These are phyloP conservation scores for Ectropis grisescens DNA, from an alignment of 1,140 invertebrate genomes.

Conservation along the genomic window DNA sequence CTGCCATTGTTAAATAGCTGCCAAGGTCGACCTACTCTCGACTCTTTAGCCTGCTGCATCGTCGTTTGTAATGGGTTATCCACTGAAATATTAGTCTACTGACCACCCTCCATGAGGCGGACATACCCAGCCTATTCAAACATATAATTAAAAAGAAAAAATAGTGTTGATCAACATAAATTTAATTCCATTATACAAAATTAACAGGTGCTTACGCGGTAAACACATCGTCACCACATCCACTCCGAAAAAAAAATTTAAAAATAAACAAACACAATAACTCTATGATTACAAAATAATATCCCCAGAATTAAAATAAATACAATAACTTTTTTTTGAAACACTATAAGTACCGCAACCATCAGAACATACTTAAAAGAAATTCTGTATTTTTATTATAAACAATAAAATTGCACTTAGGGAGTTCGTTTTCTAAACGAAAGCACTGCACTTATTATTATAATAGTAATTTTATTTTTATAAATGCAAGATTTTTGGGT, in stretches of 20 bases:
- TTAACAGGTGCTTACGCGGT: slow-evolving; percentile 43
- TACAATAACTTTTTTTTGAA: slow-evolving; percentile 9
- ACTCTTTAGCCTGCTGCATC: no score
- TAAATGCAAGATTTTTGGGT: slow-evolving; percentile 63
- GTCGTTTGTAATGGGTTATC: no score
- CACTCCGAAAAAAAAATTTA: slow-evolving; percentile 20
- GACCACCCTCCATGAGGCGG: no score
- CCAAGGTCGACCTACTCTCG: no score
- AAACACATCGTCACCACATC: slow-evolving; percentile 26
- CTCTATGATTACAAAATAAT: slow-evolving; percentile 22
- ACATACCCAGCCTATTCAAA: no score
- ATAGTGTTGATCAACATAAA: slow-evolving; percentile 32
- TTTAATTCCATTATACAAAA: slow-evolving; percentile 60
- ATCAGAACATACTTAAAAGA: not conserved
- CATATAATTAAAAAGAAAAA: no score
- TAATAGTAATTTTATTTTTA: slow-evolving; percentile 32
- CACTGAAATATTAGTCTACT: no score
- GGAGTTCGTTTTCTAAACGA: slow-evolving; percentile 29
- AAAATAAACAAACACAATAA: slow-evolving; percentile 14
- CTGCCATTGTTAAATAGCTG: no score
- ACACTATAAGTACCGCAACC: slow-evolving; percentile 3
- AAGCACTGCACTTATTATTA: slow-evolving; percentile 22
- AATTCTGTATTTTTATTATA: slow-evolving; percentile 7
- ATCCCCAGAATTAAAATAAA: slow-evolving; percentile 15
- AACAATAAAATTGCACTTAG: slow-evolving; percentile 54